Percentiles rank a stretch among this genome's conserved stretches.
These are phyloP conservation scores for Parelbella ahira DNA, from an alignment of 2,888 invertebrate species.

Conservation along the genomic window DNA sequence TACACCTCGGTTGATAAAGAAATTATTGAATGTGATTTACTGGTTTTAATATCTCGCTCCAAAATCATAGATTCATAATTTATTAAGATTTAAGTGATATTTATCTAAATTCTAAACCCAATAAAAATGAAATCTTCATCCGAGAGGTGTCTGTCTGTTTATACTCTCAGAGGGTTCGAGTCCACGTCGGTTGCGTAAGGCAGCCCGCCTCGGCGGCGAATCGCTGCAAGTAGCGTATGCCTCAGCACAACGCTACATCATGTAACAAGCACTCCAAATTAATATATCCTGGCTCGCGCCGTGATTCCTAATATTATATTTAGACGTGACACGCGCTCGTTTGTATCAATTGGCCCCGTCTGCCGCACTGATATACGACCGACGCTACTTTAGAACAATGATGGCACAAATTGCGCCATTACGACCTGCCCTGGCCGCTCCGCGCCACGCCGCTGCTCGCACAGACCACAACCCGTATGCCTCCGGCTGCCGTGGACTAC, in stretches of 20 bases:
- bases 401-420: conserved; percentile 77
- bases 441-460: conserved; percentile 50
- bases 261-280: conserved; percentile 72
- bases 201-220: too few relatives aligned
- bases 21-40: conserved; percentile 33
- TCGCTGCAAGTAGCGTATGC: conserved; percentile 36
- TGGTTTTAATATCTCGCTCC: conserved; percentile 20
- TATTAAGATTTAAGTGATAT: background rate
- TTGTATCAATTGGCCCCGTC: conserved; percentile 79
- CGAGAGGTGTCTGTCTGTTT: too few relatives aligned
- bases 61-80: conserved; percentile 14
- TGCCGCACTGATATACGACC: conserved; percentile 76
- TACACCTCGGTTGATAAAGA: conserved; percentile 29
- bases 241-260: conserved; percentile 54
- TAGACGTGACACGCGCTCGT: conserved; percentile 80
- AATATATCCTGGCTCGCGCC: conserved; percentile 81
- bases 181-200: too few relatives aligned
- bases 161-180: too few relatives aligned
- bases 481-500: too few relatives aligned
- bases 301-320: conserved; percentile 82
- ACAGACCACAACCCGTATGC: too few relatives aligned
- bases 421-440: conserved; percentile 57
- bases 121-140: conserved; percentile 5
- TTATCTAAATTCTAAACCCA: conserved; percentile 10
- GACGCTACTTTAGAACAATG: conserved; percentile 79